Conservation (phyloP, 2,888 invertebrate species). For the Andricus quercusramuli region DNA sequence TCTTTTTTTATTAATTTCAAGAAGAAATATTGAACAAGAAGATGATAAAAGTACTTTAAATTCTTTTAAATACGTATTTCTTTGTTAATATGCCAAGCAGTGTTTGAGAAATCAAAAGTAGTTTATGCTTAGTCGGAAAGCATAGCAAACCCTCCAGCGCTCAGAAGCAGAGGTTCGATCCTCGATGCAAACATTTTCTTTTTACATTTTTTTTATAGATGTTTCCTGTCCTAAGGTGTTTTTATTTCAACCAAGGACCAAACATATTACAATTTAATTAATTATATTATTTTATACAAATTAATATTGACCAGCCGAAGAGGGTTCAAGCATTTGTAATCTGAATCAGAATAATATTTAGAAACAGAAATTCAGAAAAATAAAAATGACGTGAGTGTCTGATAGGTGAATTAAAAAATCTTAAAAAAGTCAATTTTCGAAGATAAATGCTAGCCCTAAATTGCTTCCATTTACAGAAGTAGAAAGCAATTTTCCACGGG, state of each 20-base stretch:
- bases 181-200: background rate
- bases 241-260: too few relatives aligned
- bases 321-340: too few relatives aligned
- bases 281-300: background rate
- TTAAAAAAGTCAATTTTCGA: conserved; percentile 12
- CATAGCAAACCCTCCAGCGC: too few relatives aligned
- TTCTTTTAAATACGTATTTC: too few relatives aligned
- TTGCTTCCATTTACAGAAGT: conserved; percentile 39
- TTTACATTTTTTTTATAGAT: background rate
- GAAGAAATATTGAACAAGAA: too few relatives aligned
- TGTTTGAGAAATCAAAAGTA: background rate
- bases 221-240: background rate
- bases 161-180: background rate
- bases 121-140: background rate
- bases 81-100: too few relatives aligned
- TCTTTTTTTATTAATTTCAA: too few relatives aligned
- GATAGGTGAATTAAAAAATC: background rate
- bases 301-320: too few relatives aligned
- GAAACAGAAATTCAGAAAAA: too few relatives aligned
- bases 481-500: conserved; percentile 33
- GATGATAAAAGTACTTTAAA: too few relatives aligned
- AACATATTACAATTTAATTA: background rate
- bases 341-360: too few relatives aligned
- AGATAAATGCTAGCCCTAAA: conserved; percentile 6
- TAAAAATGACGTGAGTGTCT: too few relatives aligned